Conservation (phyloP, 1,140 invertebrate species). For the Chelonus insularis region DNA sequence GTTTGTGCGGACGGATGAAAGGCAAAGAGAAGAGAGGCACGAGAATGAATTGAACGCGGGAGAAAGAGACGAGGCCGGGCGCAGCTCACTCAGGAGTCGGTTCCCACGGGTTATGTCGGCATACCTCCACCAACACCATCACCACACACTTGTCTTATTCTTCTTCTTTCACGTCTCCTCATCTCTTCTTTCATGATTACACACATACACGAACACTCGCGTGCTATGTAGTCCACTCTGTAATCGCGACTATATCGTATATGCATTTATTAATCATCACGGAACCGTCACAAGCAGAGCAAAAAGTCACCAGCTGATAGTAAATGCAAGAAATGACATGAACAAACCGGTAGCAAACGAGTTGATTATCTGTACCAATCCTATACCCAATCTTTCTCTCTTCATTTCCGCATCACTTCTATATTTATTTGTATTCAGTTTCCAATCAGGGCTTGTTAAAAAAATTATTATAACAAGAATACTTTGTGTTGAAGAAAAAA, state of each 20-base stretch:
- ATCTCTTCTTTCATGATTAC: conserved; percentile 23
- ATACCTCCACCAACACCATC: conserved; percentile 27
- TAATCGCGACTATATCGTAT: conserved; percentile 16
- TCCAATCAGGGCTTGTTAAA: too few relatives aligned
- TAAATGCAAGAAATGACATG: background rate
- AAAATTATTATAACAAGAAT: too few relatives aligned
- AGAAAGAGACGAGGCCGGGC: conserved; percentile 29
- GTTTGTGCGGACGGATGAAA: background rate
- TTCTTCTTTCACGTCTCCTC: conserved; percentile 2
- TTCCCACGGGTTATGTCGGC: conserved; percentile 30
- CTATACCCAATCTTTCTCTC: too few relatives aligned
- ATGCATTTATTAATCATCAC: conserved; percentile 41
- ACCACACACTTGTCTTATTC: conserved; percentile 21
- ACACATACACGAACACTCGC: background rate
- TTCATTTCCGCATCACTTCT: too few relatives aligned
- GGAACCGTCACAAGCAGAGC: conserved; percentile 27
- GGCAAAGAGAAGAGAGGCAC: background rate
- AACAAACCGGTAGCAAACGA: background rate
- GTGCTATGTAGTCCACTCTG: conserved; percentile 25
- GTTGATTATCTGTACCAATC: too few relatives aligned
- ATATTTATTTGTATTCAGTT: too few relatives aligned
- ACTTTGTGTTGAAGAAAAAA: too few relatives aligned
- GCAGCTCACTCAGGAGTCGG: conserved; percentile 35
- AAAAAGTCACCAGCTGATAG: background rate
- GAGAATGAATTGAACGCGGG: conserved; percentile 10